Evolutionary conservation across 2,113 vertebrate genomes (phyloP).

Genomic region (Crypturellus undulatus): DNA sequence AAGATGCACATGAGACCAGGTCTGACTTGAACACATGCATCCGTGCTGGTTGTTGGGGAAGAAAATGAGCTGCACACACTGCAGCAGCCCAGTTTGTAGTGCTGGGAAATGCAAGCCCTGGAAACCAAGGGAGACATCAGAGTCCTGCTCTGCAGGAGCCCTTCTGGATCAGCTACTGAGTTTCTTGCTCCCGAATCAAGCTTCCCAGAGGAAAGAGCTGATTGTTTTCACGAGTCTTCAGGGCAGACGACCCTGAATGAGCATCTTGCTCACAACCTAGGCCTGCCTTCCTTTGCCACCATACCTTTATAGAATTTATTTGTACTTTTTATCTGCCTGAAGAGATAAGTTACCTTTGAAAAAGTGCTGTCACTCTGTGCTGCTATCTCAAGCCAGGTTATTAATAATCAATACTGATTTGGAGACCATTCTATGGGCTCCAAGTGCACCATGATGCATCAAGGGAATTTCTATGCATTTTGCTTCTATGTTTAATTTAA

Average conservation of each 20-base stretch:
- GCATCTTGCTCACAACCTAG: not conserved
- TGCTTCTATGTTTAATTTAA: not conserved
- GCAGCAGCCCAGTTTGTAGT: not conserved
- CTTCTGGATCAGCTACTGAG: not conserved
- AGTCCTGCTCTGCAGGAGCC: not conserved
- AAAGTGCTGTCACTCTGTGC: not conserved
- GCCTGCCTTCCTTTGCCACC: not conserved
- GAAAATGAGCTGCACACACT: not conserved
- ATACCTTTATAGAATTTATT: not conserved
- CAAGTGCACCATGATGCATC: not conserved
- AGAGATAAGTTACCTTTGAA: not conserved
- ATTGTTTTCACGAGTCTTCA: not conserved
- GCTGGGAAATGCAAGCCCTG: not conserved
- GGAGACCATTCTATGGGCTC: not conserved
- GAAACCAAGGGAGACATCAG: not conserved
- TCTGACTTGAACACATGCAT: accelerated
- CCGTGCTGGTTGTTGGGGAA: not conserved
- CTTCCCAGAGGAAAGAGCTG: not conserved
- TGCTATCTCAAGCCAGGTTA: not conserved
- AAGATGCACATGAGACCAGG: accelerated
- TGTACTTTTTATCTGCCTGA: not conserved
- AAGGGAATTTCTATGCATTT: not conserved
- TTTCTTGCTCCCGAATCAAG: not conserved
- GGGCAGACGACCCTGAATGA: not conserved
- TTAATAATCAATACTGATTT: not conserved